Evolutionary conservation across 2,113 vertebrate species (phyloP).

Genomic region (Nestor notabilis): DNA sequence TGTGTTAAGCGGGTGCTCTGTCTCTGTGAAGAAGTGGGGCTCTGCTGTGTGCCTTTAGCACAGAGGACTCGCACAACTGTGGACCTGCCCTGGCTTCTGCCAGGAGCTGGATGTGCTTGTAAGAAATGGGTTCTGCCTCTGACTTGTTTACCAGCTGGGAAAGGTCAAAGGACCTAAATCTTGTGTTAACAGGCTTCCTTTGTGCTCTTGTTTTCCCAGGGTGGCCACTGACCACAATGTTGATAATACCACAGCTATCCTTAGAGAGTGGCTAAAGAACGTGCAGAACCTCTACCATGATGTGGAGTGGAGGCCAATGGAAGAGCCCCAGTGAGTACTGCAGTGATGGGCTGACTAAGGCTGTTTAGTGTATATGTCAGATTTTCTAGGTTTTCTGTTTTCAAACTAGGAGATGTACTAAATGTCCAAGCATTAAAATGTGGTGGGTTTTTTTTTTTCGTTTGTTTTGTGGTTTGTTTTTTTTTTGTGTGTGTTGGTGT

Average conservation of each 20-base stretch:
- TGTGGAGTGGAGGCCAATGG: conserved; percentile 95
- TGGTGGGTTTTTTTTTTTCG: background rate
- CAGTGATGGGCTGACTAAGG: background rate
- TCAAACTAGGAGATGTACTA: background rate
- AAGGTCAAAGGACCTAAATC: background rate
- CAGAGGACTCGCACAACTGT: background rate
- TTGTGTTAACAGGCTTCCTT: background rate
- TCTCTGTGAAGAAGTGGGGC: background rate
- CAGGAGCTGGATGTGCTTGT: background rate
- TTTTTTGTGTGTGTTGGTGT: background rate
- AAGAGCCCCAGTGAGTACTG: conserved; percentile 85
- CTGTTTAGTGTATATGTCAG: background rate
- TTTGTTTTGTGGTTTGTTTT: background rate
- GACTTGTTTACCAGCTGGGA: background rate
- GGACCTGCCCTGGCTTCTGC: background rate
- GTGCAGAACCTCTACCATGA: conserved; percentile 89
- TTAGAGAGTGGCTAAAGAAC: conserved; percentile 91
- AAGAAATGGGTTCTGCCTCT: background rate
- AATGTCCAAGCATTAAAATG: background rate
- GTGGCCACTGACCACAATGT: conserved; percentile 91
- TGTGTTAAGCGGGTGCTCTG: background rate
- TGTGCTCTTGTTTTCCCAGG: conserved; percentile 72
- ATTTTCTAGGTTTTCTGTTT: background rate
- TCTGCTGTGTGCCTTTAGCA: background rate
- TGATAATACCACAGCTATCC: conserved; percentile 91